Conservation (phyloP, 2,888 invertebrate species). For the Lepeophtheirus nordmannii region DNA sequence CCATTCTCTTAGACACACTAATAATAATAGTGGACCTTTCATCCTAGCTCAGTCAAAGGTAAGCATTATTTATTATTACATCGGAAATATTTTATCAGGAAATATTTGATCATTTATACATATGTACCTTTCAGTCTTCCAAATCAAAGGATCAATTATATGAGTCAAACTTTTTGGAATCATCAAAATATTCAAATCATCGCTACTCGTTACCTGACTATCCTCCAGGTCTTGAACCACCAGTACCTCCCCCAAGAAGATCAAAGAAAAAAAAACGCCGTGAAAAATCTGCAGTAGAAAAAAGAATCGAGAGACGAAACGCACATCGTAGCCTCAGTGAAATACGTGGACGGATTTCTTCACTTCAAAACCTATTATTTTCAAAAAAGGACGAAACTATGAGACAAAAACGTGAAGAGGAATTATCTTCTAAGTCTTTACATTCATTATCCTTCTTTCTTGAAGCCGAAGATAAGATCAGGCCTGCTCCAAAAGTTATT, state of each 20-base stretch:
- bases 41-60: too few relatives aligned
- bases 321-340: neutral
- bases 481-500: neutral
- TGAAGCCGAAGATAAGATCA: neutral
- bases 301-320: neutral
- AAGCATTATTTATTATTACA: too few relatives aligned
- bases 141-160: too few relatives aligned
- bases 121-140: too few relatives aligned
- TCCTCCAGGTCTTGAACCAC: neutral
- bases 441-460: constrained; percentile 1
- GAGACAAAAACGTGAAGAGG: neutral
- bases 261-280: neutral
- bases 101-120: too few relatives aligned
- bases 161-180: too few relatives aligned
- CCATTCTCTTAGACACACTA: neutral
- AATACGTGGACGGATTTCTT: neutral
- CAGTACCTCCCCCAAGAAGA: neutral
- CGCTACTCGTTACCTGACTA: neutral
- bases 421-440: neutral
- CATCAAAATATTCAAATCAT: neutral
- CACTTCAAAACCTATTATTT: neutral
- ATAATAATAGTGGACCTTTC: too few relatives aligned
- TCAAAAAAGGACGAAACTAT: neutral
- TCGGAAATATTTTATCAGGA: too few relatives aligned
- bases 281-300: neutral